phyloP scores from a whole-genome alignment of 1,140 invertebrate genomes.

The Apolygus lucorum region DNA sequence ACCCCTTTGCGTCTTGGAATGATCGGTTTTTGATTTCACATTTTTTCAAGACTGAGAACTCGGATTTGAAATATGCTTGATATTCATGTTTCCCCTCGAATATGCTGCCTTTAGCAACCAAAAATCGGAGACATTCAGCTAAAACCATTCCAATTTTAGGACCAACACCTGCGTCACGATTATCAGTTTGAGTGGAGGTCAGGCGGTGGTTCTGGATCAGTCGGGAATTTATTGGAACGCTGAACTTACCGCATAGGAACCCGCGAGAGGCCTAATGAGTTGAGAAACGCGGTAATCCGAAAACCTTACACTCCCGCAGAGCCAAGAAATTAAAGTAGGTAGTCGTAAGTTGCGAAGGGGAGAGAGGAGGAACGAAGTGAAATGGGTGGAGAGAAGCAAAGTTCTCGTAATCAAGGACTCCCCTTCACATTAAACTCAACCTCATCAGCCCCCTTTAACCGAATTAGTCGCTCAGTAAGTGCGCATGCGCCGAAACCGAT shows the following conservation, averaged over 20 bases:
- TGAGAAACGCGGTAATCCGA: conserved; percentile 2
- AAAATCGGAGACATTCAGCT: too few relatives aligned
- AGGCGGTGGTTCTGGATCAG: background rate
- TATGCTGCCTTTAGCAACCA: too few relatives aligned
- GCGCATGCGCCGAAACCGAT: too few relatives aligned
- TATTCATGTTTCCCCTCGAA: too few relatives aligned
- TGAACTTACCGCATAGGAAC: background rate
- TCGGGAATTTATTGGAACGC: background rate
- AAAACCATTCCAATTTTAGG: too few relatives aligned
- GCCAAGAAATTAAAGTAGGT: conserved; percentile 5
- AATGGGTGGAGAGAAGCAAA: background rate
- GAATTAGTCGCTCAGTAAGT: conserved; percentile 1
- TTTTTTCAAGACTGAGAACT: too few relatives aligned
- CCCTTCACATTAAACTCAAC: conserved; percentile 5
- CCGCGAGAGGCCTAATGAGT: background rate
- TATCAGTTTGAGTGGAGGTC: background rate
- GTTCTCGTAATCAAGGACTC: conserved; percentile 7
- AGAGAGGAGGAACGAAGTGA: background rate
- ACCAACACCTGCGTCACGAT: too few relatives aligned
- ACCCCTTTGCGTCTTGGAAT: too few relatives aligned
- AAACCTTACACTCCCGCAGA: background rate
- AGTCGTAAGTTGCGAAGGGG: background rate
- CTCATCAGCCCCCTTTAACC: background rate
- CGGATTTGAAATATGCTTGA: too few relatives aligned
- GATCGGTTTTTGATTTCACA: too few relatives aligned